Percentiles rank a stretch among this genome's conserved stretches.
Conservation (phyloP, 2,113 vertebrate genomes). For the Poicephalus gulielmi region DNA sequence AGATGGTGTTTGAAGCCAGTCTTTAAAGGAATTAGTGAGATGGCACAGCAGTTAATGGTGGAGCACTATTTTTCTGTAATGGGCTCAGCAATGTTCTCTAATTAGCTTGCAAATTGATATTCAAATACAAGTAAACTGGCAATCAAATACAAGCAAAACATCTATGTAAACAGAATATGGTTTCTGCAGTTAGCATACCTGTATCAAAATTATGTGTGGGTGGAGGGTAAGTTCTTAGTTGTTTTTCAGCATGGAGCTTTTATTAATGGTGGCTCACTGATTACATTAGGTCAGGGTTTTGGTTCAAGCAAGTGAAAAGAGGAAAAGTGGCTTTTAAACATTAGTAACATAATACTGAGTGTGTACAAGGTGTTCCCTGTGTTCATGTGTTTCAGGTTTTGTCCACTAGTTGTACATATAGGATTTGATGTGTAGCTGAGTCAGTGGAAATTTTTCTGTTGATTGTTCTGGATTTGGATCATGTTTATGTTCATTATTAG, state of each 20-base stretch:
- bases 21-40: conserved; percentile 56
- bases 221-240: neutral
- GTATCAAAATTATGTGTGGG: neutral
- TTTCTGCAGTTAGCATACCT: conserved; percentile 19
- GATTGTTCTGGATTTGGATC: neutral
- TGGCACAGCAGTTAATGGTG: conserved; percentile 16
- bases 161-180: conserved; percentile 21
- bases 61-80: conserved; percentile 52
- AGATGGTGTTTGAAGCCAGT: conserved; percentile 33
- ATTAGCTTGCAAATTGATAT: conserved; percentile 64
- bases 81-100: conserved; percentile 44
- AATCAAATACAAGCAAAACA: conserved; percentile 59
- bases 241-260: neutral
- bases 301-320: neutral
- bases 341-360: neutral
- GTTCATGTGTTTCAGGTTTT: neutral
- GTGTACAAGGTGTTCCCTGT: neutral
- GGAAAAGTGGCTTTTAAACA: neutral
- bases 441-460: neutral
- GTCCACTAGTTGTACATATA: neutral
- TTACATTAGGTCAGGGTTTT: neutral
- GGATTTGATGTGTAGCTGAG: neutral
- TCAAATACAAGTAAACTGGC: conserved; percentile 64
- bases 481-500: neutral
- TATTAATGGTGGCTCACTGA: neutral